These are phyloP conservation scores for Limnephilus auricula DNA, from an alignment of 2,888 invertebrate species.

Conservation along the genomic window DNA sequence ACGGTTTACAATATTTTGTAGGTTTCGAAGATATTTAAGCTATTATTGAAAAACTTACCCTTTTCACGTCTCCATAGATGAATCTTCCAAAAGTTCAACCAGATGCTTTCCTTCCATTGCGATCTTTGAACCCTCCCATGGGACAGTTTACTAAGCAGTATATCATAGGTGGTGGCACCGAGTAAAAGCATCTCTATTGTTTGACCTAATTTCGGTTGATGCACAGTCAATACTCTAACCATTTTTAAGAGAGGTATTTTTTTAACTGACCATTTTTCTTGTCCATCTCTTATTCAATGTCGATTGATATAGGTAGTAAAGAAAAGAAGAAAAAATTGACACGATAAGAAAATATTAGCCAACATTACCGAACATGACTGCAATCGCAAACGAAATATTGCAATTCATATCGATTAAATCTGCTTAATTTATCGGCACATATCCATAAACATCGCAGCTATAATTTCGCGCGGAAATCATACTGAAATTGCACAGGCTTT, in stretches of 20 bases:
- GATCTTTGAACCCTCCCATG: background rate
- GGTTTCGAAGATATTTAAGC: background rate
- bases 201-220: background rate
- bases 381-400: too few relatives aligned
- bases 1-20: too few relatives aligned
- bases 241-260: background rate
- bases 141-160: background rate
- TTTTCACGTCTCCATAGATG: background rate
- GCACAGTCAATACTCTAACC: background rate
- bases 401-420: too few relatives aligned
- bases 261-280: background rate
- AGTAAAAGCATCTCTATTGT: background rate
- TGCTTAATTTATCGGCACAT: too few relatives aligned
- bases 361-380: too few relatives aligned
- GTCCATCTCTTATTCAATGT: background rate
- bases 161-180: background rate
- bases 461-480: too few relatives aligned
- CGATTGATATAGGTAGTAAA: background rate
- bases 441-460: too few relatives aligned
- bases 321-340: background rate
- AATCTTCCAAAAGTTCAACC: background rate
- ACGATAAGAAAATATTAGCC: too few relatives aligned
- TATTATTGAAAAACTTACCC: background rate
- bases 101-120: background rate
- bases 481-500: too few relatives aligned